A percentile compares a stretch with the other conserved stretches of the same genome.
These are phyloP conservation scores for Pilophorus perplexus DNA, from an alignment of 2,888 invertebrate genomes.

Conservation along the genomic window DNA sequence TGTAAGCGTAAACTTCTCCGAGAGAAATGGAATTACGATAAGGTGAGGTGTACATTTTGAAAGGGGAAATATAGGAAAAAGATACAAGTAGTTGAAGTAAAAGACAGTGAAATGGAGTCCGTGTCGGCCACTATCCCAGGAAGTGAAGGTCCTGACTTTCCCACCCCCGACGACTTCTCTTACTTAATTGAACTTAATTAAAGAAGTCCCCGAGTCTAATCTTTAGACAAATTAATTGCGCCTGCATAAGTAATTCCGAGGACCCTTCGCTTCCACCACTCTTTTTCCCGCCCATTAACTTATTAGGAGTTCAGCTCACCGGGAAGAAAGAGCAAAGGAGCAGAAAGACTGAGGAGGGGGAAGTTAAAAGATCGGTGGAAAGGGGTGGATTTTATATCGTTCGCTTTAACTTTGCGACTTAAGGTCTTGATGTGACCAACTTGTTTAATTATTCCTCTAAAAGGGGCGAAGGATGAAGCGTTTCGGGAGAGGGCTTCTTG, in stretches of 20 bases:
- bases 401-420: constrained; percentile 44
- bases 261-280: constrained; percentile 37
- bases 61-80: too few species aligned
- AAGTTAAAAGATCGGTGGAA: constrained; percentile 24
- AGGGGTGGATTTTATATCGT: constrained; percentile 42
- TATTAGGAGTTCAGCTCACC: constrained; percentile 44
- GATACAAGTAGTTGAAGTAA: too few species aligned
- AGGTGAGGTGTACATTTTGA: too few species aligned
- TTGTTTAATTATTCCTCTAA: constrained; percentile 46
- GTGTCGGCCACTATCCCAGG: not conserved
- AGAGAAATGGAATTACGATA: too few species aligned
- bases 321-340: constrained; percentile 14
- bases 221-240: constrained; percentile 49
- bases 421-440: constrained; percentile 47
- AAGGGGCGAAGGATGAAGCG: constrained; percentile 14
- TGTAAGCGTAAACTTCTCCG: too few species aligned
- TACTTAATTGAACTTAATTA: constrained; percentile 49
- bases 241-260: constrained; percentile 48
- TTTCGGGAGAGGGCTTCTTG: not conserved
- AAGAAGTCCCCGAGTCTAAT: constrained; percentile 48
- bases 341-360: constrained; percentile 1
- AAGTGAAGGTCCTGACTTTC: not conserved
- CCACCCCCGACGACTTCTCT: constrained; percentile 22
- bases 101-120: too few species aligned
- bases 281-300: constrained; percentile 48